Conservation (phyloP, 1,140 invertebrate species). For the Lethrus apterus region DNA sequence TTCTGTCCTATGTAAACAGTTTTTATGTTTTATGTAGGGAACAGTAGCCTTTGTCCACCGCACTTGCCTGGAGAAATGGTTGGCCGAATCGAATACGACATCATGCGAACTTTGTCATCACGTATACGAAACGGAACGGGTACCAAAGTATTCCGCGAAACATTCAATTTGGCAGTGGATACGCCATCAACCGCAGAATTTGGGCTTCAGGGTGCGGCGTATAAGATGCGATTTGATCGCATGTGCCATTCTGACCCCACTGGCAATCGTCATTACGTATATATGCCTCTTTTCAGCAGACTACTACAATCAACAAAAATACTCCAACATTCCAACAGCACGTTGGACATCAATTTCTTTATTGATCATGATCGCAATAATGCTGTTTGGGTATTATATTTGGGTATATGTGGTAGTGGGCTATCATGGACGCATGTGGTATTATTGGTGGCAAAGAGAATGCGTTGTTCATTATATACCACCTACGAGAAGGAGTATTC, state of each 20-base stretch:
- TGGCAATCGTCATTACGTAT: constrained; percentile 45
- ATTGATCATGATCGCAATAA: constrained; percentile 42
- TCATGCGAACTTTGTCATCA: constrained; percentile 56
- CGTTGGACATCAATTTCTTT: constrained; percentile 44
- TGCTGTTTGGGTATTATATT: constrained; percentile 45
- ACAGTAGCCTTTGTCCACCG: constrained; percentile 61
- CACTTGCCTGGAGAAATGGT: constrained; percentile 62
- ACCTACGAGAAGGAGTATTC: constrained; percentile 9
- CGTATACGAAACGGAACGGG: constrained; percentile 44
- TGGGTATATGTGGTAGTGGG: constrained; percentile 45
- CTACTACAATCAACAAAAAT: constrained; percentile 44
- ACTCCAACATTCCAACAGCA: constrained; percentile 42
- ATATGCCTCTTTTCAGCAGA: constrained; percentile 45
- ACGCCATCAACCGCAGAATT: constrained; percentile 22
- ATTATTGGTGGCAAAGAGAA: constrained; percentile 48
- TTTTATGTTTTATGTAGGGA: constrained; percentile 41
- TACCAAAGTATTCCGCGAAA: constrained; percentile 32
- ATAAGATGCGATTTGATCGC: constrained; percentile 42
- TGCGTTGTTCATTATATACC: constrained; percentile 40
- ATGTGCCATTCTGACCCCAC: constrained; percentile 42
- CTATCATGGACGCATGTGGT: constrained; percentile 46
- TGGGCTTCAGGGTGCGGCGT: constrained; percentile 24
- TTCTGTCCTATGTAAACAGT: not conserved
- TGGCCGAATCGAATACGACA: constrained; percentile 52
- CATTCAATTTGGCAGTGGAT: constrained; percentile 37